Conservation (phyloP, 2,113 vertebrate genomes). For the Triplophysa dalaica region DNA sequence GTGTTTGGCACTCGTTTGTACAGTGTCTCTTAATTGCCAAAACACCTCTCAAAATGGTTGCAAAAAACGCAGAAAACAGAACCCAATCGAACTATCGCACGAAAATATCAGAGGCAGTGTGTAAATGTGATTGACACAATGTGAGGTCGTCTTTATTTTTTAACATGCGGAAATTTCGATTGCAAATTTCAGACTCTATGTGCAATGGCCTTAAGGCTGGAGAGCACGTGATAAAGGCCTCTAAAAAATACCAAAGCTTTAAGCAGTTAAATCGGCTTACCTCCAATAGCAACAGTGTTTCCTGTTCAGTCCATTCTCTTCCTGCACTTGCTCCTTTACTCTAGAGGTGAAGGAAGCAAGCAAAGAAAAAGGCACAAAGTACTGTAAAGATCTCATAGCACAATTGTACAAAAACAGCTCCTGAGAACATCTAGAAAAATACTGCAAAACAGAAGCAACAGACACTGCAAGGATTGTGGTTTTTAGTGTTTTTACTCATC, state of each 20-base stretch:
- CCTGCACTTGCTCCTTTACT: constrained; percentile 93
- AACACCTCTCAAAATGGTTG: too few species aligned
- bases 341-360: constrained; percentile 62
- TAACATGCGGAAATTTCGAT: too few species aligned
- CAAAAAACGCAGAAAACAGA: too few species aligned
- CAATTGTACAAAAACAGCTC: not conserved
- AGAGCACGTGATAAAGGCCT: not conserved
- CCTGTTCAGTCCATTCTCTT: constrained; percentile 96
- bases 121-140: not conserved
- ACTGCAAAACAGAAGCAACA: not conserved
- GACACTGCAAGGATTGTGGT: not conserved
- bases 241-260: not conserved
- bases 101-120: too few species aligned
- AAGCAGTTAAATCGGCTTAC: constrained; percentile 65
- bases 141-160: too few species aligned
- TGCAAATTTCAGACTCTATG: too few species aligned
- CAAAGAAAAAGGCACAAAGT: not conserved
- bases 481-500: too few species aligned
- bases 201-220: too few species aligned
- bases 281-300: constrained; percentile 90
- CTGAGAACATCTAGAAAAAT: not conserved
- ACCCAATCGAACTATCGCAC: too few species aligned
- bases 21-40: too few species aligned
- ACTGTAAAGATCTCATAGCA: not conserved
- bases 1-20: too few species aligned